Base-by-base conservation (phyloP, 37 sponge, comb jelly and placozoan species). In the Theonella swinhoei region DNA sequence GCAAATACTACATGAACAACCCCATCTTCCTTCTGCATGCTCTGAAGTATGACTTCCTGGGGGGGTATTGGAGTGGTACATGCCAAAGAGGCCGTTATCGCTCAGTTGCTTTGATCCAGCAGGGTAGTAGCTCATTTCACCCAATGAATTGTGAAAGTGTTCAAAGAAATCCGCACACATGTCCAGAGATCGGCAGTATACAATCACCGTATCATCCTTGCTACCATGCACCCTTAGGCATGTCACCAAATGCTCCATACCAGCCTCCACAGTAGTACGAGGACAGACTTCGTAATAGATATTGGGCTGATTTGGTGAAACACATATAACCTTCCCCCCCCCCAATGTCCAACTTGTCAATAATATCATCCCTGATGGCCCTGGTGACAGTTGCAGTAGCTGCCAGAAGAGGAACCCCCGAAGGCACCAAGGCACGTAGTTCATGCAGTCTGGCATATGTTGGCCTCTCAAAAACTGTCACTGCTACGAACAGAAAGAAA, bases 1-100 rank as follows among this genome's bases (percentile, higher is more conserved):
- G 79, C 86, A 81, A 85, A 85, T 7, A 85, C 79, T 2, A 85
- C 79, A 31, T 83, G 47, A 33, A 85, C 69, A 26, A 67, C 62
- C 7, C 80, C 79, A 85, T 80, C 69, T 43, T 70, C 36, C 1
- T 60, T 26, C 23, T n/a, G 36, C 47, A 85, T 43, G 39, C 86
- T 85, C 1, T 30, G 11, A 25, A 81, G 29, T 7, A 85, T 47
- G 20, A 70, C 71, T 26, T 67, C 32, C 81, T 77, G 79, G 77
- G 7, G 79, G 54, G 20, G 86, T 85, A 42, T 65, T 33, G 70
- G 78, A 39, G 64, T 85, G 85, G 37, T 39, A 78, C 86, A 85
- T 85, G 32, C 63, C 86, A 85, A 85, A 85, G 7, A 85, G 70
- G 2, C 86, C 26, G 37, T 85, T 85, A 22, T 68, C 39, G 68